Base-by-base conservation (phyloP, 2,113 vertebrate genomes). In the Cheirogaleus medius region DNA sequence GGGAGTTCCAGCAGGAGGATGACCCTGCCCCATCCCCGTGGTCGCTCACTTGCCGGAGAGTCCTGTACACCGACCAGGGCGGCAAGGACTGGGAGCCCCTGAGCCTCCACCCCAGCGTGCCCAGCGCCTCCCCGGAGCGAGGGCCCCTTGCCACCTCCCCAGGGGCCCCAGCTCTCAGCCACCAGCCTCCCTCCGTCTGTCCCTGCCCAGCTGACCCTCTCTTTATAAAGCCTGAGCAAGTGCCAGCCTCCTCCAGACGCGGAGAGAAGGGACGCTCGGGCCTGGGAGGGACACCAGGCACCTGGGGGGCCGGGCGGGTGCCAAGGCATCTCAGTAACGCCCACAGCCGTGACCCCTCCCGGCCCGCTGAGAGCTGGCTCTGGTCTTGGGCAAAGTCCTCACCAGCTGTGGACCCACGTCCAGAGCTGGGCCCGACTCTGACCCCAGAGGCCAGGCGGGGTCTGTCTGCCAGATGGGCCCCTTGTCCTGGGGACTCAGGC, bases 11-110 rank as follows among this genome's bases (percentile, higher is more conserved):
- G n/a, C 37, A 32, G 29, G 29, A 66, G 15, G 29, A 10, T 0
- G 47, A 25, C 11, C 1, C 5, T 9, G 17, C 23, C 68, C 18
- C 1, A 1, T 2, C 34, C 15, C 60, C 21, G 1, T 5, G 27
- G 64, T 37, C 0, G 1, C 66, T 54, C 25, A 18, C 14, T 21
- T 29, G 23, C n/a, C 0, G 17, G 68, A 56, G 25, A 86, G 34
- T 5, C 13, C 44, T 17, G 37, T 37, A 5, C 11, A 1, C 78
- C 1, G 11, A 12, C 9, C 49, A 60, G 83, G 1, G 8, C 42
- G 5, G 52, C 52, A 18, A 49, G 44, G 77, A 5, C 73, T 29
- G 3, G 1, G 15, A 10, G 1, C 14, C 44, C 42, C 42, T 3
- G 49, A 34, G 54, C 54, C 15, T 4, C 44, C 29, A 7, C 29